Conservation (phyloP, 2,113 vertebrate species). For the Camelus bactrianus region DNA sequence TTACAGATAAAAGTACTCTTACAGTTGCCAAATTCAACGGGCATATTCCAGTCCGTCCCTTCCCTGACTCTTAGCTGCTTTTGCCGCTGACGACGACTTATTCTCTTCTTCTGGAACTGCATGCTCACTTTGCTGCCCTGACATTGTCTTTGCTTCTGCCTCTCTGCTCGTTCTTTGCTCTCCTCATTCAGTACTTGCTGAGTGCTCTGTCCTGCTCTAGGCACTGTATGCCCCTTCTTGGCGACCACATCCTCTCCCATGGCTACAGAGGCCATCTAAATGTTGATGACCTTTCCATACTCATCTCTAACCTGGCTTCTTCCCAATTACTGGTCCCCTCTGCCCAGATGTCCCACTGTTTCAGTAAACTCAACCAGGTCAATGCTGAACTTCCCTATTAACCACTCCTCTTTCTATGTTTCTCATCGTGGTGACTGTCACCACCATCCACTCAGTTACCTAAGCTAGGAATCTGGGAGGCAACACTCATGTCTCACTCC, state of each 20-base stretch:
- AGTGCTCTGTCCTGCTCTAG: not conserved
- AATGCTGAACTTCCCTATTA: not conserved
- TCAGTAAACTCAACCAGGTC: not conserved
- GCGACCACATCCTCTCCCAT: not conserved
- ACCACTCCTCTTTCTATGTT: not conserved
- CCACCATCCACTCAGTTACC: not conserved
- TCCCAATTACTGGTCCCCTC: not conserved
- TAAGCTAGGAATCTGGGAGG: slow-evolving; percentile 23
- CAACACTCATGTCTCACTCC: not conserved
- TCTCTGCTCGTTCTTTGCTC: not conserved
- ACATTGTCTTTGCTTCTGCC: not conserved
- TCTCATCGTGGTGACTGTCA: slow-evolving; percentile 14
- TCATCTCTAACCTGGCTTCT: not conserved
- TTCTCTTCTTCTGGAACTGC: not conserved
- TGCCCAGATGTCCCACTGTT: not conserved
- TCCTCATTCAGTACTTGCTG: not conserved
- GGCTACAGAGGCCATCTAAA: not conserved
- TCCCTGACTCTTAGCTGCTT: not conserved
- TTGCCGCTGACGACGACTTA: not conserved
- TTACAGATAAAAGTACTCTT: not conserved
- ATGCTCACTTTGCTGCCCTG: not conserved
- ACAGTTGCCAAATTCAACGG: not conserved
- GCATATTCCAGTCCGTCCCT: not conserved
- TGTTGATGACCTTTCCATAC: not conserved
- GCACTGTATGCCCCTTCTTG: not conserved